Conservation (phyloP, 2,888 invertebrate genomes). For the Drosophila rellima region DNA sequence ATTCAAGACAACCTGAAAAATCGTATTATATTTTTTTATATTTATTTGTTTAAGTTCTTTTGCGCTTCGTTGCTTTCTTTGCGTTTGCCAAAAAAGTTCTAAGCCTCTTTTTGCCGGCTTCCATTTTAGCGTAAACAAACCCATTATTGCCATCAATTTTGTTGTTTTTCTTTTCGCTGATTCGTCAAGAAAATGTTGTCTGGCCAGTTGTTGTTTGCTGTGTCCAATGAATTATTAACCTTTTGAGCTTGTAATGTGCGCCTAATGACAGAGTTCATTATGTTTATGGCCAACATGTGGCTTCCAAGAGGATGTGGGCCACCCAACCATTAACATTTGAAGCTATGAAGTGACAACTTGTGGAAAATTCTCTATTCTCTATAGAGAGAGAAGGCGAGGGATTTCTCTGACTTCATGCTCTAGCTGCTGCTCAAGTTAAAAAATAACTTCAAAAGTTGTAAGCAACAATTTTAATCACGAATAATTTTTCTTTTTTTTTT, state of each 20-base stretch:
- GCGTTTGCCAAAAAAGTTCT: conserved; percentile 32
- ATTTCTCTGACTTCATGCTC: conserved; percentile 29
- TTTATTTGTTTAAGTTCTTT: conserved; percentile 9
- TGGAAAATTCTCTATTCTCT: background rate
- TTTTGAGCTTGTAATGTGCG: conserved; percentile 42
- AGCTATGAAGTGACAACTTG: conserved; percentile 3
- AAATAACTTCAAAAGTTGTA: conserved; percentile 40
- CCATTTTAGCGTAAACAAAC: conserved; percentile 64
- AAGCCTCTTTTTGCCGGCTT: conserved; percentile 41
- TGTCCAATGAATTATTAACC: conserved; percentile 58
- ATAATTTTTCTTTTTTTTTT: conserved; percentile 18
- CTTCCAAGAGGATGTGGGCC: conserved; percentile 20
- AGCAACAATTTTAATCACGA: conserved; percentile 60
- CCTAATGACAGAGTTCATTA: conserved; percentile 66
- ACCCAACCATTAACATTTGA: conserved; percentile 10
- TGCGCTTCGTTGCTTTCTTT: conserved; percentile 45
- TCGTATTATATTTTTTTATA: conserved; percentile 10
- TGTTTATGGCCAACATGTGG: conserved; percentile 13
- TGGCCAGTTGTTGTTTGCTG: conserved; percentile 20
- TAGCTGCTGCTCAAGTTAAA: conserved; percentile 15
- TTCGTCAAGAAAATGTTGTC: conserved; percentile 13
- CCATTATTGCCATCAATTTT: conserved; percentile 53
- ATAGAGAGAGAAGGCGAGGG: background rate
- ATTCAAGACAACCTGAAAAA: conserved; percentile 28
- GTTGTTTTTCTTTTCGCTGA: conserved; percentile 13